Evolutionary conservation across 2,797 vertebrate genomes (phyloP), one percentile per base, ranked within the genome.

Genomic region (Dallia pectoralis): DNA sequence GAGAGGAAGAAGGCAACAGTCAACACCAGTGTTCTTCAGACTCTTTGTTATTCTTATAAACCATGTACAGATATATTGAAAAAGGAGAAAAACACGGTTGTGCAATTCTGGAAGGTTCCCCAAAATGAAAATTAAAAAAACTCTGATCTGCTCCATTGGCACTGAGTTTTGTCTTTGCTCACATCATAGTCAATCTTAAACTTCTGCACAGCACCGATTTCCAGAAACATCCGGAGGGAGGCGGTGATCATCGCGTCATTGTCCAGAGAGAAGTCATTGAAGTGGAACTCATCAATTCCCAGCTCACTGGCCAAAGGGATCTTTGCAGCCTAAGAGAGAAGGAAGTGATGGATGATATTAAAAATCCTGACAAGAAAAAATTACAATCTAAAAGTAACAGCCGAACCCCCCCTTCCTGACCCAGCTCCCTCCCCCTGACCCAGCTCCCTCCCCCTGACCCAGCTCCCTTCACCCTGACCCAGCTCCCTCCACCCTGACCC

Each of bases 121-220:
- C 48, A 49, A 49, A 49, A 49, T 49, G n/a, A n/a, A n/a, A n/a
- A n/a, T n/a, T 49, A 19, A 1, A 18, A 49, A 49, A 49, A 18
- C 3, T 36, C 6, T 9, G 40, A 4, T 36, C 14, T 33, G 4
- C 51, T 71, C 8, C 33, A 40, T 62, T 61, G 15, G 48, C 66
- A 27, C 19, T 29, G 33, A 33, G n/a, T 9, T 32, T 33, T 18
- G 14, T 25, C 22, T 5, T 6, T n/a, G 19, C 84, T 89, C 77
- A 94, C 93, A 88, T 94, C 92, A 64, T 94, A 94, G 86, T 94
- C 93, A 63, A 94, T 93, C 86, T 94, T 94, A 83, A 94, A 94
- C 83, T 92, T 94, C 74, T 94, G 93, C 67, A 93, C 91, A 0
- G 88, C 93, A 14, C 92, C 92, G 0, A 94, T 91, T 78, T 94